Percentiles rank a stretch among this genome's conserved stretches.
Conservation (phyloP, 2,113 vertebrate genomes). For the Probosciger aterrimus region DNA sequence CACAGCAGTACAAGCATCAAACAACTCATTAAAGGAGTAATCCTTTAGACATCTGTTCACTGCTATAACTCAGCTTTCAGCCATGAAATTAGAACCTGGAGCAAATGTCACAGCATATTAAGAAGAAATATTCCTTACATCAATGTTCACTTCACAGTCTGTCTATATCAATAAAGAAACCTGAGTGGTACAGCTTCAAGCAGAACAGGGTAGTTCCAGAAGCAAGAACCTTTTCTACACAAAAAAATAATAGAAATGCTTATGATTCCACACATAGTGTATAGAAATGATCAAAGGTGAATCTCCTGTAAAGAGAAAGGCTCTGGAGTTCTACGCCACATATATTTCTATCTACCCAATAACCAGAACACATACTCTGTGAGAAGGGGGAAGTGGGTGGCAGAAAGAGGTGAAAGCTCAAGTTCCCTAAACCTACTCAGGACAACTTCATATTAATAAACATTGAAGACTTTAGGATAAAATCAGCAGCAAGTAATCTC, state of each 20-base stretch:
- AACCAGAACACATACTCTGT: neutral
- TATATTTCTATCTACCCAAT: neutral
- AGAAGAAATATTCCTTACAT: neutral
- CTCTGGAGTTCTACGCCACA: neutral
- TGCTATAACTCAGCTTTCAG: neutral
- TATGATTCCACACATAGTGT: neutral
- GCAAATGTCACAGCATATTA: neutral
- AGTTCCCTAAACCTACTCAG: neutral
- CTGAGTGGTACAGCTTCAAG: neutral
- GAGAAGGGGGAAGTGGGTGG: neutral
- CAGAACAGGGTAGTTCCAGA: neutral
- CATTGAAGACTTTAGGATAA: neutral
- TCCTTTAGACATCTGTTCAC: neutral
- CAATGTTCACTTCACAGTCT: neutral
- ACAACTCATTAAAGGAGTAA: neutral
- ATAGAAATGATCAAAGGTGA: neutral
- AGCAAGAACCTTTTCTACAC: neutral
- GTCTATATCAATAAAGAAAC: neutral
- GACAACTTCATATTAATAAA: neutral
- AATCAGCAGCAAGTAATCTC: neutral
- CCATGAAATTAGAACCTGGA: neutral
- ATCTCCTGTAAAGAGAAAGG: neutral
- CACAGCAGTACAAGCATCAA: neutral
- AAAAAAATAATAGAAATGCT: neutral
- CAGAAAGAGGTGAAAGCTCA: neutral